A percentile compares a stretch with the other conserved stretches of the same genome.
Conservation (phyloP, 2,888 invertebrate genomes). For the Sicus ferrugineus region DNA sequence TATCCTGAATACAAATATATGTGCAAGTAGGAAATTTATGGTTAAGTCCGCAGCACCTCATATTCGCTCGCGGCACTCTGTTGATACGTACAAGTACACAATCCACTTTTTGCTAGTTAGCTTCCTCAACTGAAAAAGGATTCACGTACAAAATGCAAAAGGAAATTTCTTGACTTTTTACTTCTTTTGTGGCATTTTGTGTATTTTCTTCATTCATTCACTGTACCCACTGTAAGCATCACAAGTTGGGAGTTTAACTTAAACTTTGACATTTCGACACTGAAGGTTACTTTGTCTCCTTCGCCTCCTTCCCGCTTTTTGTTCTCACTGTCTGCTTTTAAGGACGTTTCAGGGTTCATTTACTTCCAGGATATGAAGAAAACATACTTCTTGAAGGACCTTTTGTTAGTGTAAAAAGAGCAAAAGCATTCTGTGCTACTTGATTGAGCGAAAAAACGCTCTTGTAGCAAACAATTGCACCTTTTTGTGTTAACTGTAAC, state of each 20-base stretch:
- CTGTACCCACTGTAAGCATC: background rate
- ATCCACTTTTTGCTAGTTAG: too few species aligned
- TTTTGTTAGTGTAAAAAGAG: too few species aligned
- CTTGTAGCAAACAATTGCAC: too few species aligned
- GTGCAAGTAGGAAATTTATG: too few species aligned
- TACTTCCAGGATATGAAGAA: too few species aligned
- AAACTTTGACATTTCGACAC: conserved; percentile 24
- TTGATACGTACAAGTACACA: background rate
- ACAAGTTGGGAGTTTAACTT: conserved; percentile 4
- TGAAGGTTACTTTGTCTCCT: background rate
- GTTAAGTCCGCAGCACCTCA: background rate
- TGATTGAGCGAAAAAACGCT: too few species aligned
- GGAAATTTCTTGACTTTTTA: background rate
- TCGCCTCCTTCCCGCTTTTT: background rate
- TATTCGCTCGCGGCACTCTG: background rate
- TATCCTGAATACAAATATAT: too few species aligned
- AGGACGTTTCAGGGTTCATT: too few species aligned
- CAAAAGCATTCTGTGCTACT: too few species aligned
- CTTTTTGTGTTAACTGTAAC: too few species aligned
- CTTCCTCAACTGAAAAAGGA: background rate
- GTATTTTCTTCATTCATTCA: background rate
- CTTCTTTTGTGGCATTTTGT: background rate
- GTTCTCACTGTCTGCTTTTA: background rate
- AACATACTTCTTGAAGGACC: too few species aligned
- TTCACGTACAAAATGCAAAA: background rate